Evolutionary conservation across 2,888 invertebrate species (phyloP).

Genomic region (Papilio elwesi): DNA sequence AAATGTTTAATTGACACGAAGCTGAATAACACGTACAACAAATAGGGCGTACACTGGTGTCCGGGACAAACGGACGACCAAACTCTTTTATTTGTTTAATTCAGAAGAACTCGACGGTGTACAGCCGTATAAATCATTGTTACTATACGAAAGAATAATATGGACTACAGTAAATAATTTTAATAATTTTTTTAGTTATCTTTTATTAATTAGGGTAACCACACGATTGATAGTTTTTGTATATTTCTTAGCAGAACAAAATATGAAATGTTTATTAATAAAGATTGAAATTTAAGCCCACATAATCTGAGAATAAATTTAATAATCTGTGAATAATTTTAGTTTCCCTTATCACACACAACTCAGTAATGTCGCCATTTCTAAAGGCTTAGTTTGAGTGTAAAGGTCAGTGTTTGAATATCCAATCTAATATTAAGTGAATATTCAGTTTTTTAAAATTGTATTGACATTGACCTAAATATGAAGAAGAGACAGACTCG

Average conservation of each 20-base stretch:
- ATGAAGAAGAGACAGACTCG: too few species aligned
- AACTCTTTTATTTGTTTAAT: constrained; percentile 55
- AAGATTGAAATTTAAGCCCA: too few species aligned
- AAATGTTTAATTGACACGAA: constrained; percentile 38
- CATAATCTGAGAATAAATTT: too few species aligned
- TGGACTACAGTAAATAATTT: constrained; percentile 43
- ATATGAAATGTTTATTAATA: too few species aligned
- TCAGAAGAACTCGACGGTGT: constrained; percentile 49
- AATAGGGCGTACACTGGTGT: constrained; percentile 42
- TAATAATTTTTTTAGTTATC: background rate
- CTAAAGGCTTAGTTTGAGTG: too few species aligned
- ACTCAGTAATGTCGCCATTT: too few species aligned
- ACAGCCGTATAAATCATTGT: constrained; percentile 56
- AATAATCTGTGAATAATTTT: too few species aligned
- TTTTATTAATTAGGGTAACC: background rate
- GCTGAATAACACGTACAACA: constrained; percentile 43
- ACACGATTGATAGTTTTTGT: background rate
- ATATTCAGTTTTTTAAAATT: too few species aligned
- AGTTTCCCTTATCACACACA: too few species aligned
- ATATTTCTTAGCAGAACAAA: background rate
- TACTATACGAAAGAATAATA: constrained; percentile 44
- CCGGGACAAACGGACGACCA: constrained; percentile 44
- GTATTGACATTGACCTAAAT: too few species aligned
- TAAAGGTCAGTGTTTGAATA: too few species aligned
- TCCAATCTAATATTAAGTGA: too few species aligned